These are phyloP conservation scores for Anoncus sp. DNA, from an alignment of 2,888 invertebrate genomes.

Conservation along the genomic window DNA sequence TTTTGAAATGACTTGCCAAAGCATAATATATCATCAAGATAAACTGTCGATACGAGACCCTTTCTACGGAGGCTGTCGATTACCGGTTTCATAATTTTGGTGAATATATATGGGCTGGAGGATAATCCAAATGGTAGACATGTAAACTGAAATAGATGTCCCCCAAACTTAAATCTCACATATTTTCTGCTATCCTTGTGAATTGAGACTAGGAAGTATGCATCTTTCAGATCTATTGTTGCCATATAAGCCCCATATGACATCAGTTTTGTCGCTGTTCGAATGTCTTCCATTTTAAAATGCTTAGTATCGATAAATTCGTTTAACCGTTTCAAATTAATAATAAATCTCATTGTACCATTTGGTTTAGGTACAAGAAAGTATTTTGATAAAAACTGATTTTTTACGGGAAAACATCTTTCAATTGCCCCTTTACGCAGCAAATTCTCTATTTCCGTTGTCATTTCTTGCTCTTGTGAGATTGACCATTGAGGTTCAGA, in stretches of 20 bases:
- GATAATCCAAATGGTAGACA: conserved; percentile 20
- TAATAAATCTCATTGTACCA: conserved; percentile 32
- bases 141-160: neutral
- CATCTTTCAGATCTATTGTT: conserved; percentile 3
- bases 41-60: neutral
- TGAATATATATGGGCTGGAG: neutral
- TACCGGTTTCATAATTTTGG: too few species aligned
- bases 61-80: neutral
- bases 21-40: too few species aligned
- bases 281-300: conserved; percentile 63
- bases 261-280: conserved; percentile 35
- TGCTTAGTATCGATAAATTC: conserved; percentile 44
- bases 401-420: conserved; percentile 14
- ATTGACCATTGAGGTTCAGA: too few species aligned
- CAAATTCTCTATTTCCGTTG: conserved; percentile 35
- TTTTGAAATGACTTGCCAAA: too few species aligned
- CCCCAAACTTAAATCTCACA: neutral
- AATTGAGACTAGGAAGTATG: neutral
- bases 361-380: conserved; percentile 48
- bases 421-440: conserved; percentile 40
- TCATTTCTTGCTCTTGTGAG: too few species aligned
- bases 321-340: conserved; percentile 63
- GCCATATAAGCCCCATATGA: neutral
- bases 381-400: conserved; percentile 28
- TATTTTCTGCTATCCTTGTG: neutral